Evolutionary conservation across 64 coral and sea anemone species (phyloP), one percentile per base, ranked within the genome.

Genomic region (Dendrophyllia cribrosa): DNA sequence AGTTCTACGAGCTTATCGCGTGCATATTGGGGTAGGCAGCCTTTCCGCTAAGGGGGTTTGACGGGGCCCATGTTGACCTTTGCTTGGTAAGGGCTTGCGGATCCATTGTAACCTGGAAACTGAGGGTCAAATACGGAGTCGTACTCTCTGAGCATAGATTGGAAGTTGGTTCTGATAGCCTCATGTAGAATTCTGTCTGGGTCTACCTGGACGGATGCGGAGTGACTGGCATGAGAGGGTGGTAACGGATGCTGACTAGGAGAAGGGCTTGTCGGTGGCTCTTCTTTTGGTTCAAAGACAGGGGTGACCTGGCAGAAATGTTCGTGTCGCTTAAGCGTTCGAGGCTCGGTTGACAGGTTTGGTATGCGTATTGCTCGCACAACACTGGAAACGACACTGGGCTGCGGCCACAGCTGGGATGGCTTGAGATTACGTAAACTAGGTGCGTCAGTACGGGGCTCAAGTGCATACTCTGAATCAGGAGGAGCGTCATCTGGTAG

Each of bases 41-140:
- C 82, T 59, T 88, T 88, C 17, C 70, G 86, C 58, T 87, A 66
- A 16, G 85, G 66, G 4, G 85, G 85, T 20, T 87, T 45, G 5
- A 88, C 86, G 2, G 55, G 86, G 50, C 86, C 86, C 86, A 88
- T 88, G 56, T 88, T 88, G 45, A 88, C 86, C 47, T 88, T 58
- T 50, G 86, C 86, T 58, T 75, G 49, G 68, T 74, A 88, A 16
- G 86, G 69, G 19, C 72, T 69, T 51, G 86, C 60, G 20, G 86
- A 69, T 23, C 86, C 64, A 59, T 88, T 88, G 69, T 88, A 74
- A 45, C 69, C 69, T 58, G 70, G 59, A 0, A 88, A 74, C 11
- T 74, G 51, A 9, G 68, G 86, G 68, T 74, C 45, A 60, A 88
- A 88, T 43, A 88, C 70, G 25, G 68, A 56, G 68, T 88, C 49